Evolutionary conservation across 2,113 vertebrate species (phyloP).

Genomic region (Rhineura floridana): DNA sequence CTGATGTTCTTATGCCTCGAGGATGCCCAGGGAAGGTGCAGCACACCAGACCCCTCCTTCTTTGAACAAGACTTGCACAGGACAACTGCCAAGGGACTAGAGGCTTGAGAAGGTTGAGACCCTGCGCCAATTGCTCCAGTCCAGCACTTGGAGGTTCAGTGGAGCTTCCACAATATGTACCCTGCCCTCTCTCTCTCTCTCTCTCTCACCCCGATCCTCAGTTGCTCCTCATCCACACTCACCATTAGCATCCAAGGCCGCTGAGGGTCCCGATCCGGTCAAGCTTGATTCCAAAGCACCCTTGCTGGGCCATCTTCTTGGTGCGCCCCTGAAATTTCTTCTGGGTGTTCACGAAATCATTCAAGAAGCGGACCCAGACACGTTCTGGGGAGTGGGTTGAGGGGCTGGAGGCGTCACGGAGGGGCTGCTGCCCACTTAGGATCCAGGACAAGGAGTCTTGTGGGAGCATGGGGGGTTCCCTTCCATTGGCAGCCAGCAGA

Average conservation of each 20-base stretch:
- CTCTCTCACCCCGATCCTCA: fast-evolving
- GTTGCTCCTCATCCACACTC: background rate
- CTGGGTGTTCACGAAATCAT: slow-evolving; percentile 69
- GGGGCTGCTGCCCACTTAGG: background rate
- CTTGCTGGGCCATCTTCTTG: slow-evolving; percentile 67
- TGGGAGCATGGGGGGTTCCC: background rate
- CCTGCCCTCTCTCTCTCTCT: background rate
- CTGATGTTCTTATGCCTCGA: background rate
- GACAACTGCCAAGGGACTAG: background rate
- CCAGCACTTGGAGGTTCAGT: background rate
- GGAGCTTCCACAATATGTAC: background rate
- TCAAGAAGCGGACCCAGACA: slow-evolving; percentile 58
- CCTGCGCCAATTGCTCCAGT: background rate
- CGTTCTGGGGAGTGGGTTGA: background rate
- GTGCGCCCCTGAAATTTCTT: slow-evolving; percentile 69
- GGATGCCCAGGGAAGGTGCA: background rate
- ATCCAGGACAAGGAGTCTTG: background rate
- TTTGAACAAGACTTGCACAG: background rate
- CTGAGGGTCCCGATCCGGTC: slow-evolving; percentile 84
- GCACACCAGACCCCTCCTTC: background rate
- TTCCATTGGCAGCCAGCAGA: background rate
- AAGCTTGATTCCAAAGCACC: slow-evolving; percentile 85
- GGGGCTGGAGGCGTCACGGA: background rate
- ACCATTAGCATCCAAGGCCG: slow-evolving; percentile 77
- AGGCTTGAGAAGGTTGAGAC: background rate